Evolutionary conservation across 2,888 invertebrate species (phyloP).

Genomic region (Dicycla oo): DNA sequence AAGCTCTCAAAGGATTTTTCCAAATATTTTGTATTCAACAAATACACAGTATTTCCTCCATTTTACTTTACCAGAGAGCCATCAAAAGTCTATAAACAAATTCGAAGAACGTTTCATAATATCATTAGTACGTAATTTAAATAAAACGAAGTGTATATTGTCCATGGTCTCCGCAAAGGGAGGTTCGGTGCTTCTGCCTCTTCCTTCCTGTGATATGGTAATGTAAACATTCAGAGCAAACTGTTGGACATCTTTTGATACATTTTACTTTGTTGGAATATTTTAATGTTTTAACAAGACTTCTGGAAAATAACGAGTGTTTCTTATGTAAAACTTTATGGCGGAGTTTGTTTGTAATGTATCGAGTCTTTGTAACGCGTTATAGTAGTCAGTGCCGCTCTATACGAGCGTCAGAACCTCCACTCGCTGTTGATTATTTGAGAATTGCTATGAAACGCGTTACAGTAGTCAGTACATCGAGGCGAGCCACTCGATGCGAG

Average conservation of each 20-base stretch:
- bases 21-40: constrained; percentile 18
- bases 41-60: constrained; percentile 5
- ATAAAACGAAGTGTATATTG: constrained; percentile 49
- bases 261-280: constrained; percentile 43
- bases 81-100: constrained; percentile 48
- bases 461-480: no score
- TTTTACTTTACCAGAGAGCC: constrained; percentile 12
- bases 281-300: constrained; percentile 34
- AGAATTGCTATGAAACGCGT: no score
- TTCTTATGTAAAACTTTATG: background rate
- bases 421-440: no score
- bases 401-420: no score
- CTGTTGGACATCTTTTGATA: constrained; percentile 51
- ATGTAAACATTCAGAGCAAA: constrained; percentile 50
- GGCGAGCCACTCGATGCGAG: no score
- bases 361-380: no score
- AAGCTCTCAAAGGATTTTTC: constrained; percentile 8
- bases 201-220: constrained; percentile 65
- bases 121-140: constrained; percentile 29
- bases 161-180: constrained; percentile 30
- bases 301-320: background rate
- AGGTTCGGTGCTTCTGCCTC: constrained; percentile 58
- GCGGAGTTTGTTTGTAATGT: no score
- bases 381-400: no score
- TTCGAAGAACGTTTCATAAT: constrained; percentile 20